Conservation (phyloP, 1,140 invertebrate genomes). For the Anoplophora glabripennis region DNA sequence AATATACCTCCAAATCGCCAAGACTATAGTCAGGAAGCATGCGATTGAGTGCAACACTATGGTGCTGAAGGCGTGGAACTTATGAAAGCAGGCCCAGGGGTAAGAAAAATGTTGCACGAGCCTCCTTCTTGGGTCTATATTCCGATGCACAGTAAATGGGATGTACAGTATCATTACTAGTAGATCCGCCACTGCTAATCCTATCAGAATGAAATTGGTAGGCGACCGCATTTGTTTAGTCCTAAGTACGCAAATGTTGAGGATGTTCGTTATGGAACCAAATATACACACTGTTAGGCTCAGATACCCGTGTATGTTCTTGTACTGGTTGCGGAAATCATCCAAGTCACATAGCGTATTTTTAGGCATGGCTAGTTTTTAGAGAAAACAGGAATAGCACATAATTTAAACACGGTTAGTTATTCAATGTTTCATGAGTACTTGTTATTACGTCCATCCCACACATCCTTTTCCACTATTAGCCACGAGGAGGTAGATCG, state of each 20-base stretch:
- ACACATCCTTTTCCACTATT: no score
- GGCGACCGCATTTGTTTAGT: slow-evolving; percentile 83
- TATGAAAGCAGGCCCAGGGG: slow-evolving; percentile 75
- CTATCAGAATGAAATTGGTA: slow-evolving; percentile 82
- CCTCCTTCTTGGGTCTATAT: slow-evolving; percentile 59
- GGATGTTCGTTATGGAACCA: slow-evolving; percentile 87
- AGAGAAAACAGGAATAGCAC: no score
- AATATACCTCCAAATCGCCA: slow-evolving; percentile 92
- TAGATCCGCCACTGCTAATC: slow-evolving; percentile 86
- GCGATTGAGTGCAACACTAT: slow-evolving; percentile 89
- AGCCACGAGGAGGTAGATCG: no score
- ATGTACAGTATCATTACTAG: slow-evolving; percentile 93
- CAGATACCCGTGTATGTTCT: slow-evolving; percentile 22
- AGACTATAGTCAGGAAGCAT: slow-evolving; percentile 85
- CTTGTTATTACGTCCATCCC: no score
- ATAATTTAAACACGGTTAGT: no score
- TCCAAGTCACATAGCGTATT: slow-evolving; percentile 11
- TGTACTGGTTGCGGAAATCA: slow-evolving; percentile 19
- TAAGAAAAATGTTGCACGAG: slow-evolving; percentile 65
- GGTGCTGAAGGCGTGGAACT: slow-evolving; percentile 80
- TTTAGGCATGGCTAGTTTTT: no score
- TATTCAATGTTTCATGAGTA: no score
- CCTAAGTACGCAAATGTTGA: slow-evolving; percentile 92
- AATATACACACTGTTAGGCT: slow-evolving; percentile 79
- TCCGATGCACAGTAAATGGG: slow-evolving; percentile 80